A percentile compares a stretch with the other conserved stretches of the same genome.
Conservation (phyloP, 2,888 invertebrate genomes). For the Octodonta nipae region DNA sequence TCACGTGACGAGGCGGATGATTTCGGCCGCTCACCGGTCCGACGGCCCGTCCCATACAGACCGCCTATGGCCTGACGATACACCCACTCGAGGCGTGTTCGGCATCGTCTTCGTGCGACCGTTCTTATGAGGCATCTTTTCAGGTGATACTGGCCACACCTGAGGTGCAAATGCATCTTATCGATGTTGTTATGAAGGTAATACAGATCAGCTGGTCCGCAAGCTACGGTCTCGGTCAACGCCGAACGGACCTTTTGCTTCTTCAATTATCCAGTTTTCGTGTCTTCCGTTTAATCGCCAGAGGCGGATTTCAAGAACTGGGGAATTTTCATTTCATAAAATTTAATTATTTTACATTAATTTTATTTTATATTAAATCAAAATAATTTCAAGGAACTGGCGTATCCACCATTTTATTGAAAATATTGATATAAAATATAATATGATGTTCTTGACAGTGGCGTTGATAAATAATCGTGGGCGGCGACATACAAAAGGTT, state of each 20-base stretch:
- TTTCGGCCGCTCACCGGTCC: constrained; percentile 17
- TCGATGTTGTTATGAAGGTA: constrained; percentile 1
- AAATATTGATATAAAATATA: too few species aligned
- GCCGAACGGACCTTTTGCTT: neutral
- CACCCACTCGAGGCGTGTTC: constrained; percentile 29
- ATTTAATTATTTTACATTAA: neutral
- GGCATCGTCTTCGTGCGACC: too few species aligned
- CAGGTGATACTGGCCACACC: constrained; percentile 10
- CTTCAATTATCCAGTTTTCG: too few species aligned
- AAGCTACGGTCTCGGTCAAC: too few species aligned
- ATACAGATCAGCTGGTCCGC: constrained; percentile 1
- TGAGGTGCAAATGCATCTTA: constrained; percentile 10
- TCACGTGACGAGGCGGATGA: constrained; percentile 4
- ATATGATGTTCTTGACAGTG: too few species aligned
- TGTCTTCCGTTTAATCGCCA: too few species aligned
- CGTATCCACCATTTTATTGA: too few species aligned
- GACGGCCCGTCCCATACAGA: constrained; percentile 17
- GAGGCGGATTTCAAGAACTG: neutral
- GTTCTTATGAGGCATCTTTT: constrained; percentile 2
- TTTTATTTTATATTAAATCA: neutral
- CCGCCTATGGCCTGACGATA: constrained; percentile 19
- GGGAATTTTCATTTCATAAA: neutral
- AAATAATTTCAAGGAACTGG: too few species aligned
- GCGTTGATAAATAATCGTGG: too few species aligned
- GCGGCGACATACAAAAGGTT: too few species aligned